Conservation (phyloP, 2,888 invertebrate species). For the Eumerus sabulonum region DNA sequence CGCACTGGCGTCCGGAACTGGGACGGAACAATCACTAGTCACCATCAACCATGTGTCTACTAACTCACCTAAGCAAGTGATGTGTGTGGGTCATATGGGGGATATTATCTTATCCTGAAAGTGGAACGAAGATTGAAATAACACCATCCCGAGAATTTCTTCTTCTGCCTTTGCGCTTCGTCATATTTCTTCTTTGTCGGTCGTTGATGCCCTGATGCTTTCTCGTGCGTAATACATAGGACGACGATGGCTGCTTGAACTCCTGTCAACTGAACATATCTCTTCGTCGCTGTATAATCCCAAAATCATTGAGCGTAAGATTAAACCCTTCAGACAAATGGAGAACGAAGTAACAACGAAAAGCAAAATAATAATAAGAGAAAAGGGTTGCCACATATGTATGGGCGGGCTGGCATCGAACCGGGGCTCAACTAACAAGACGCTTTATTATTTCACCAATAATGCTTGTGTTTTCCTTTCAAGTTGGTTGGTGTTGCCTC, state of each 20-base stretch:
- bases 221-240: slow-evolving; percentile 49
- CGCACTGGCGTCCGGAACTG: slow-evolving; percentile 5
- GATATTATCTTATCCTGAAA: slow-evolving; percentile 50
- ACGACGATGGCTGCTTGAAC: slow-evolving; percentile 17
- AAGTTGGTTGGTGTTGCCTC: slow-evolving; percentile 20
- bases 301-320: slow-evolving; percentile 60
- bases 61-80: background rate
- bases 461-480: slow-evolving; percentile 44
- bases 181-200: slow-evolving; percentile 33
- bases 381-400: slow-evolving; percentile 35
- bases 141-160: slow-evolving; percentile 44
- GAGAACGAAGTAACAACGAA: slow-evolving; percentile 25
- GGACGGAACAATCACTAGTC: background rate
- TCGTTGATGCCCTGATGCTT: slow-evolving; percentile 33
- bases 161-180: slow-evolving; percentile 18
- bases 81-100: slow-evolving; percentile 15
- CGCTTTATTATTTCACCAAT: slow-evolving; percentile 52
- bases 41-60: slow-evolving; percentile 1
- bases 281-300: slow-evolving; percentile 13
- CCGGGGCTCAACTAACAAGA: slow-evolving; percentile 35
- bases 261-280: slow-evolving; percentile 40
- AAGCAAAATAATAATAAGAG: slow-evolving; percentile 3
- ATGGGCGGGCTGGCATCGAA: slow-evolving; percentile 2
- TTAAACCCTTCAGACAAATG: slow-evolving; percentile 59
- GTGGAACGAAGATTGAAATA: slow-evolving; percentile 50